These are phyloP conservation scores for Temnothorax nylanderi DNA, from an alignment of 1,140 invertebrate species.

Conservation along the genomic window DNA sequence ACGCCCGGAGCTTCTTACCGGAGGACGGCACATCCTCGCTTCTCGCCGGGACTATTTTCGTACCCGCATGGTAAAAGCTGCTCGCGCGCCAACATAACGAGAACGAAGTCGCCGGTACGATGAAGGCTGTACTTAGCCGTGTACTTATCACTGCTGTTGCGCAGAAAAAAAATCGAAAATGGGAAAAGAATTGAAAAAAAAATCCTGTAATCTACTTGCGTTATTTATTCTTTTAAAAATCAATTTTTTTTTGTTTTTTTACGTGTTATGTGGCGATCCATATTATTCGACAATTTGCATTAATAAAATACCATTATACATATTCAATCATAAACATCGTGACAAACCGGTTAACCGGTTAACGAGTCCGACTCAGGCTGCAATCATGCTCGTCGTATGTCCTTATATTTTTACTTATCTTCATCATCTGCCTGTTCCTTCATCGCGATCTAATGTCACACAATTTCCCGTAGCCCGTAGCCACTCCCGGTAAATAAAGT, in stretches of 20 bases:
- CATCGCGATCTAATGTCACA: neutral
- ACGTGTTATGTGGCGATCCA: neutral
- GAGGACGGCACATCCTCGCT: conserved; percentile 11
- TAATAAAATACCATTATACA: neutral
- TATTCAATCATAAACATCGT: neutral
- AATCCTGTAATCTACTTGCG: neutral
- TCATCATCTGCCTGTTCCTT: neutral
- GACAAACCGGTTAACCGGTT: too few species aligned
- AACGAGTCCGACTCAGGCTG: neutral
- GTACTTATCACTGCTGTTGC: neutral
- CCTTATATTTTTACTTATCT: conserved; percentile 11
- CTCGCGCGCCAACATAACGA: neutral
- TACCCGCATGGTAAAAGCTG: conserved; percentile 19
- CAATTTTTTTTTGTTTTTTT: neutral
- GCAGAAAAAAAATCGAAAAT: neutral
- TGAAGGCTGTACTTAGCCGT: neutral
- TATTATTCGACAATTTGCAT: neutral
- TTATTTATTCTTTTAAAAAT: neutral
- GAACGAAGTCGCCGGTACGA: conserved; percentile 18
- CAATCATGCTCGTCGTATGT: neutral
- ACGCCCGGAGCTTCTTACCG: conserved; percentile 35
- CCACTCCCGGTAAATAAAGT: conserved; percentile 33
- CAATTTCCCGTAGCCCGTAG: conserved; percentile 7
- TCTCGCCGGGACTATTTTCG: conserved; percentile 20
- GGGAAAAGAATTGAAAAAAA: neutral